phyloP scores from a whole-genome alignment of 1,140 invertebrate species.

The Apis florea region DNA sequence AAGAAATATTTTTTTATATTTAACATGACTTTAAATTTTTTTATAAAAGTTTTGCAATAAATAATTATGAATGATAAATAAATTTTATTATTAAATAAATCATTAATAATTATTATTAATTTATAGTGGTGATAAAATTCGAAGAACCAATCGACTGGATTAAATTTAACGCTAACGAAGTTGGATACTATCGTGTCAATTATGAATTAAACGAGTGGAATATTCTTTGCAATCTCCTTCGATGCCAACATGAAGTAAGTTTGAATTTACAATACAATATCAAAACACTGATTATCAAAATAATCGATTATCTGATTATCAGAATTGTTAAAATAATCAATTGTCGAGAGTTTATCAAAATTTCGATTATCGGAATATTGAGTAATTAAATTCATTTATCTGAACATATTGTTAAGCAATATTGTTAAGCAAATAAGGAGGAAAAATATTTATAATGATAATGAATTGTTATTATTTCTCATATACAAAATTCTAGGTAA shows the following conservation, averaged over 20 bases:
- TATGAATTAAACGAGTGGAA: slow-evolving; percentile 87
- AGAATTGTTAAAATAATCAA: no score
- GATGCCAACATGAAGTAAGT: slow-evolving; percentile 79
- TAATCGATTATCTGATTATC: no score
- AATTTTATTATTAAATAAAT: neutral
- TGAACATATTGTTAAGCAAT: no score
- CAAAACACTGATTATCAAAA: no score
- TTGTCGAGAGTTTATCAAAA: no score
- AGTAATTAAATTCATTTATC: no score
- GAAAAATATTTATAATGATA: no score
- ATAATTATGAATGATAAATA: neutral
- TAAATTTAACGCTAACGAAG: slow-evolving; percentile 92
- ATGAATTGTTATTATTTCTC: no score
- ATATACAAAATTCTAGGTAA: no score
- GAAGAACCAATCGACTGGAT: slow-evolving; percentile 84
- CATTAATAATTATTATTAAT: neutral
- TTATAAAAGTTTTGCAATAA: neutral
- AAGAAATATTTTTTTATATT: slow-evolving; percentile 67
- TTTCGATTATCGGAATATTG: no score
- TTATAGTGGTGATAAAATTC: slow-evolving; percentile 78
- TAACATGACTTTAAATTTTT: neutral
- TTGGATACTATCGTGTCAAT: slow-evolving; percentile 94
- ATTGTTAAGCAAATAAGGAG: no score
- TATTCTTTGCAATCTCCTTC: slow-evolving; percentile 82
- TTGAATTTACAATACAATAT: neutral